Evolutionary conservation across 2,888 invertebrate species (phyloP).

Genomic region (Ceriagrion tenellum): DNA sequence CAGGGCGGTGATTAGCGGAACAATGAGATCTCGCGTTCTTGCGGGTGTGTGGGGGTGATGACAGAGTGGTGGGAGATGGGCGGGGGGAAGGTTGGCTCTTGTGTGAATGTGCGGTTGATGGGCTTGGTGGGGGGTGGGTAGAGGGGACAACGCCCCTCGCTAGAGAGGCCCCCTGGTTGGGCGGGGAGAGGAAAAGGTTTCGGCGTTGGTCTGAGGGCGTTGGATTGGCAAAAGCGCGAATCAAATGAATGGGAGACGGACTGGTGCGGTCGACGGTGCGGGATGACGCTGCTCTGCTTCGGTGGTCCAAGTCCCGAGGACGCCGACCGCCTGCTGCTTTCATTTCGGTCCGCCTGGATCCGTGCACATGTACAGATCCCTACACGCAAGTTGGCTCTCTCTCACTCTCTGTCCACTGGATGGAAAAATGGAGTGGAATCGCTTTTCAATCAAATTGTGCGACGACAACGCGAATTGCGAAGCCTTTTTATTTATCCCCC

Average conservation of each 20-base stretch:
- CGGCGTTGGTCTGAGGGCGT: not conserved
- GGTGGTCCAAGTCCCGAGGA: not conserved
- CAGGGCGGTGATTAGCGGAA: constrained; percentile 57
- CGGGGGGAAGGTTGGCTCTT: not conserved
- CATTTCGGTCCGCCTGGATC: not conserved
- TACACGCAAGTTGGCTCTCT: not conserved
- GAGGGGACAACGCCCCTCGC: not conserved
- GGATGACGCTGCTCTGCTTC: not conserved
- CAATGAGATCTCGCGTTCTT: constrained; percentile 50
- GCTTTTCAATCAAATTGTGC: not conserved
- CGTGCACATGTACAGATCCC: not conserved
- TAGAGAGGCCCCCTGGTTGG: not conserved
- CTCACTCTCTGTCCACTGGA: not conserved
- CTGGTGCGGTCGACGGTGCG: not conserved
- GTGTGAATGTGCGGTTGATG: constrained; percentile 9
- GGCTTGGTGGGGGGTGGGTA: not conserved
- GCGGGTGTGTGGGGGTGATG: constrained; percentile 38
- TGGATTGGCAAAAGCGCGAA: constrained; percentile 21
- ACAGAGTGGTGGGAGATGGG: not conserved
- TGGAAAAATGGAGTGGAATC: not conserved
- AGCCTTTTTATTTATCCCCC: not conserved
- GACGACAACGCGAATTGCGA: not conserved
- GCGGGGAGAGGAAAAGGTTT: not conserved
- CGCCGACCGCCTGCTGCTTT: not conserved
- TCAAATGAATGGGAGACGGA: constrained; percentile 28